Conservation (phyloP, 2,113 vertebrate species). For the Cebus imitator region DNA sequence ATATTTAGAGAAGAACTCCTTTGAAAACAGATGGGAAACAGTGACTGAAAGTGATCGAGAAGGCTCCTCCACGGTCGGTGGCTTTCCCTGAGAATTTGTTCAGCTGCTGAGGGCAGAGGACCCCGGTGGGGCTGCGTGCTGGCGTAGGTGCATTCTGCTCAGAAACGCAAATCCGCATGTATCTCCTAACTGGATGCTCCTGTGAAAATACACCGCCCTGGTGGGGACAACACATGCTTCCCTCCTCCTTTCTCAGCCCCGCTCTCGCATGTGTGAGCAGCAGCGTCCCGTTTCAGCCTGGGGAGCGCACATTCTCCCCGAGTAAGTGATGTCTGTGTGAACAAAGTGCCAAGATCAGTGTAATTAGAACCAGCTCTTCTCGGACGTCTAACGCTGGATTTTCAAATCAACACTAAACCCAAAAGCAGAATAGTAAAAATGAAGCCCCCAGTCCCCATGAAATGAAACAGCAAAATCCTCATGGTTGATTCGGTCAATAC, state of each 20-base stretch:
- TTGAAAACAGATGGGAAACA: neutral
- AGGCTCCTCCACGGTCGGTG: neutral
- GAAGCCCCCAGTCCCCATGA: neutral
- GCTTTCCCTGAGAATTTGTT: neutral
- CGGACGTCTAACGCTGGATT: neutral
- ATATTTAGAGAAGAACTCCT: neutral
- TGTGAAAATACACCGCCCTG: neutral
- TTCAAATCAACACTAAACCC: neutral
- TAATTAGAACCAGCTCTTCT: neutral
- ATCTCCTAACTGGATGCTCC: neutral
- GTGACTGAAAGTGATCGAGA: neutral
- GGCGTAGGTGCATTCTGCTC: neutral
- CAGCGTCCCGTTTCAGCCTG: neutral
- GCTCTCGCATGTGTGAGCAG: neutral
- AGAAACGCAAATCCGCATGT: neutral
- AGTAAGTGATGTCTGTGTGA: neutral
- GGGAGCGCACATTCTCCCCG: neutral
- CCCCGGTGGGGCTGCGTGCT: neutral
- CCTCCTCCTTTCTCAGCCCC: neutral
- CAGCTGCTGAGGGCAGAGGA: neutral
- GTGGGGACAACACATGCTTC: fast-evolving
- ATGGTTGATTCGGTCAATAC: neutral
- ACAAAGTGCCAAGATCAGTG: neutral
- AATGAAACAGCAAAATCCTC: neutral
- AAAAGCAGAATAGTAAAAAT: neutral